Base-by-base conservation (phyloP, 2,888 invertebrate species). In the Microplitis deprimator region DNA sequence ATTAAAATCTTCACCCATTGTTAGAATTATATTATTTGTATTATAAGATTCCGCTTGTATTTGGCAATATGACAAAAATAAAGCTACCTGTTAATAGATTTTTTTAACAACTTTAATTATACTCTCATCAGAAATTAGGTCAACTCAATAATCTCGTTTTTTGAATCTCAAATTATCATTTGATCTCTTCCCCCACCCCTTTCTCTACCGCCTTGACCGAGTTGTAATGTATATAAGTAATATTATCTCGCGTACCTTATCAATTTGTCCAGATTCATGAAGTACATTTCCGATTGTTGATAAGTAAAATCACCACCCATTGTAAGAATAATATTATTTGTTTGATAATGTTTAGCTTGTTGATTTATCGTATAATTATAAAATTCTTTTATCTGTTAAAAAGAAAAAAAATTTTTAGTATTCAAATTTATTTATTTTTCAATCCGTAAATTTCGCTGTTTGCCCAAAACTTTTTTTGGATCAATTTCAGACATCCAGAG, bases 291-390 rank as follows among this genome's bases (percentile, higher is more conserved):
- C 0, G 97, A 97, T 84, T 95, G 93, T 86, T 95, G 95, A 87
- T 96, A 98, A 7, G 95, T 95, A 87, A 98, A 98, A 90, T 98
- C 97, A 40, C 95, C 95, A 0, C 98, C 98, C 97, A 97, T 97
- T 0, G 97, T 96, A 76, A 97, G 88, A 75, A 96, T 92, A 0
- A 96, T 91, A 87, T 97, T 95, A 83, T 94, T 93, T 1, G 95
- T 94, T 50, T 91, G 90, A 88, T 94, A 96, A 72, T 89, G 86
- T 13, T 87, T 84, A 0, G 93, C 90, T 91, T 95, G 29, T 4
- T 29, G 93, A 0, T 85, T 85, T 50, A 86, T 85, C n/a, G 92
- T 91, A 85, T 92, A 93, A 7, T 90, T 86, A 80, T 93, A 84
- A 86, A 94, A 94, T 0, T 84, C 81, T 13, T 71, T 68, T 29